phyloP scores from a whole-genome alignment of 2,888 invertebrate species.

The Synanthedon formicaeformis region DNA sequence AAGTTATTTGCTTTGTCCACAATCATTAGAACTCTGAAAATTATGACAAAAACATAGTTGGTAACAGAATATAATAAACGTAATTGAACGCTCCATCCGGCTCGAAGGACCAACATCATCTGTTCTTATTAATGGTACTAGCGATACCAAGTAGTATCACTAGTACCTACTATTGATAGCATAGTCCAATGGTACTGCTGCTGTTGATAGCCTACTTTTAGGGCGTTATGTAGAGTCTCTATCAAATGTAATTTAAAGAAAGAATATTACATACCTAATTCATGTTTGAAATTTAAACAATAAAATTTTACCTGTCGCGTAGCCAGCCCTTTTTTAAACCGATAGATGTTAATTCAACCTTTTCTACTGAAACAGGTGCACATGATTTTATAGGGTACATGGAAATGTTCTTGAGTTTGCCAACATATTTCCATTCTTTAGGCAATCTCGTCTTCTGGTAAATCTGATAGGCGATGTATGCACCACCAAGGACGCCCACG shows the following conservation, averaged over 20 bases:
- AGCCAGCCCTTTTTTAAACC: constrained; percentile 68
- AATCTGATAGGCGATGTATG: constrained; percentile 34
- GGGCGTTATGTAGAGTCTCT: no score
- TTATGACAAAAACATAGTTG: neutral
- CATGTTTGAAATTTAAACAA: no score
- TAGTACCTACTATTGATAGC: constrained; percentile 45
- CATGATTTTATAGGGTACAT: constrained; percentile 74
- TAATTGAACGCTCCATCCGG: constrained; percentile 20
- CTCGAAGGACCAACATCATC: constrained; percentile 35
- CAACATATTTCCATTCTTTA: constrained; percentile 68
- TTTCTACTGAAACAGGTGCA: constrained; percentile 51
- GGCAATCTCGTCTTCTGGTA: constrained; percentile 39
- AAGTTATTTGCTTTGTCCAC: constrained; percentile 68
- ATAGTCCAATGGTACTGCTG: constrained; percentile 37
- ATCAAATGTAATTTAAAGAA: no score
- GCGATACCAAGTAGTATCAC: no score
- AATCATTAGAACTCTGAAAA: constrained; percentile 67
- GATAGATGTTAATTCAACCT: constrained; percentile 64
- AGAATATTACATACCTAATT: no score
- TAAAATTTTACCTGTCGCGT: constrained; percentile 52
- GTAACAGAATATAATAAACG: neutral
- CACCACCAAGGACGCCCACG: constrained; percentile 37
- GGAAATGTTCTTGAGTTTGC: constrained; percentile 64
- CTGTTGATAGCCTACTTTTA: no score
- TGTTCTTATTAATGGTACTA: no score